Percentiles rank a stretch among this genome's conserved stretches.
These are phyloP conservation scores for Cnemophilus loriae DNA, from an alignment of 2,113 vertebrate genomes.

Conservation along the genomic window DNA sequence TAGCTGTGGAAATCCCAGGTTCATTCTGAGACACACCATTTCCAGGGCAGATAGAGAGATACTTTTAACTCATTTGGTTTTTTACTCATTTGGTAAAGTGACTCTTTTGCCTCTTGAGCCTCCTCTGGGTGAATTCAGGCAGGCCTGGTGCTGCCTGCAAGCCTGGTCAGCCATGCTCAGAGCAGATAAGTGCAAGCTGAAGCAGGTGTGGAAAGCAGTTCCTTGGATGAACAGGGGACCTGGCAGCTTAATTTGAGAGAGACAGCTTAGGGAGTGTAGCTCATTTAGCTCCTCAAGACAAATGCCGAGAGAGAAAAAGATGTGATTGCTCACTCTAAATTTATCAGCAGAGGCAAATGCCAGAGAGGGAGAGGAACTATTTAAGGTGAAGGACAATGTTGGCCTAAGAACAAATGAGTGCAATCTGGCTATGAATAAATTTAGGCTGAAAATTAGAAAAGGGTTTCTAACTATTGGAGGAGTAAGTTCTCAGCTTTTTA, in stretches of 20 bases:
- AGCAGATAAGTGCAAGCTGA: background rate
- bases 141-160: background rate
- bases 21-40: background rate
- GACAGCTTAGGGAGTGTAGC: background rate
- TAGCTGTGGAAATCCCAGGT: background rate
- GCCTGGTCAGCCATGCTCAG: background rate
- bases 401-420: slow-evolving; percentile 53
- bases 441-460: slow-evolving; percentile 47
- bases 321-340: slow-evolving; percentile 53
- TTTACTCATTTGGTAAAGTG: background rate
- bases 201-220: background rate
- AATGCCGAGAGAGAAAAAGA: background rate
- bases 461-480: slow-evolving; percentile 16
- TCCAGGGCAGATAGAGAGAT: background rate
- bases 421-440: slow-evolving; percentile 63
- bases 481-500: slow-evolving; percentile 30
- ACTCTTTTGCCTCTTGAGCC: background rate
- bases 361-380: slow-evolving; percentile 35
- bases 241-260: slow-evolving; percentile 45
- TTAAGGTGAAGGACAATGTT: slow-evolving; percentile 64
- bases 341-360: slow-evolving; percentile 47
- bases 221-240: background rate
- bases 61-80: background rate
- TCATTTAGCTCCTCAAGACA: slow-evolving; percentile 49
- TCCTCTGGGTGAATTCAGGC: background rate